Percentiles rank a stretch among this genome's conserved stretches.
Evolutionary conservation across 2,113 vertebrate genomes (phyloP).

Genomic region (Elgaria multicarinata): DNA sequence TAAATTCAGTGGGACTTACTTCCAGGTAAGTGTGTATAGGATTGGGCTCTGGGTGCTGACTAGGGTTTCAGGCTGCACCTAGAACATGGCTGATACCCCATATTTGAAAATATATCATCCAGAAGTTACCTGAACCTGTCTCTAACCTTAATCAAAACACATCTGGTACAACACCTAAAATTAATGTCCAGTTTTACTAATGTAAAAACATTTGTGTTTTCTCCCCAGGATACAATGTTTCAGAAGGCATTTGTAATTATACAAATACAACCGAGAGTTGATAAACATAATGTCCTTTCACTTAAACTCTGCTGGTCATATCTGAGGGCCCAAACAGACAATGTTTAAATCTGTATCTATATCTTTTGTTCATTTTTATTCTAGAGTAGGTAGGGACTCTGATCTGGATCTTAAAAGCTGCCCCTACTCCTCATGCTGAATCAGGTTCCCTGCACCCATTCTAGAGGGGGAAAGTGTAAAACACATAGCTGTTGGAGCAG

Average conservation of each 20-base stretch:
- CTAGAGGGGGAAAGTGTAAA: no score
- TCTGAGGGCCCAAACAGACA: background rate
- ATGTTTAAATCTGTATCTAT: no score
- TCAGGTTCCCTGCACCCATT: no score
- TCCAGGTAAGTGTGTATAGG: background rate
- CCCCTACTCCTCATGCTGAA: no score
- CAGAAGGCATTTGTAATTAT: background rate
- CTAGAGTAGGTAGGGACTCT: no score
- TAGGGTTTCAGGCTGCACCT: background rate
- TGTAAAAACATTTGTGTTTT: background rate
- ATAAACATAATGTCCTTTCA: background rate
- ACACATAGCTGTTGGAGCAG: no score
- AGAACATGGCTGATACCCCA: background rate
- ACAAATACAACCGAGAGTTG: background rate
- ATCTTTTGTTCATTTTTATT: no score
- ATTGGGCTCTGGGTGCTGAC: background rate
- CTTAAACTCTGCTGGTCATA: background rate
- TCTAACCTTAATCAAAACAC: background rate
- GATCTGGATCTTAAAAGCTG: no score
- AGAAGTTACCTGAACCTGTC: background rate
- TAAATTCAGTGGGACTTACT: background rate
- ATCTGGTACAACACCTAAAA: background rate
- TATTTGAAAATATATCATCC: background rate
- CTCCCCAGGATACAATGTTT: background rate
- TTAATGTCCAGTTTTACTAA: background rate